Conservation (phyloP, 1,140 invertebrate genomes). For the Saxidomus purpurata region DNA sequence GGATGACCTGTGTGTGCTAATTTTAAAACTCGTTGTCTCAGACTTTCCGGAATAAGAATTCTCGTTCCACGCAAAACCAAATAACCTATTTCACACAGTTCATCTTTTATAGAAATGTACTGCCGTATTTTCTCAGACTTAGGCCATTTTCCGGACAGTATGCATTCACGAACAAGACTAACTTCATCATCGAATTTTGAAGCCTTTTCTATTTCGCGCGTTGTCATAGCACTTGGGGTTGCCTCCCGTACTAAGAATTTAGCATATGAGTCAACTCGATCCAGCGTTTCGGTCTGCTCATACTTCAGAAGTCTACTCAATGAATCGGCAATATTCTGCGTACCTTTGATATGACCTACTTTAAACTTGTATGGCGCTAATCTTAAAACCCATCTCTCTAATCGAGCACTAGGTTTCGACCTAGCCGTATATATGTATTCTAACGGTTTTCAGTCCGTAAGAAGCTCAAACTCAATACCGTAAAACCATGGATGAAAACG, state of each 20-base stretch:
- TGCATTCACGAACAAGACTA: constrained; percentile 8
- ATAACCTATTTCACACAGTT: constrained; percentile 68
- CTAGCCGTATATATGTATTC: background rate
- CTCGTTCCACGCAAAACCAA: constrained; percentile 64
- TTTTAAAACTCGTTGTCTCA: constrained; percentile 52
- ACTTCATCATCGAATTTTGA: constrained; percentile 55
- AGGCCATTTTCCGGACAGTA: background rate
- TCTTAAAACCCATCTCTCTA: constrained; percentile 66
- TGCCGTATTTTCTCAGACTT: background rate
- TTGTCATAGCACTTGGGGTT: constrained; percentile 52
- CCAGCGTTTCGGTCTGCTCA: background rate
- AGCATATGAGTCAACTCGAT: background rate
- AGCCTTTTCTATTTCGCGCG: constrained; percentile 50
- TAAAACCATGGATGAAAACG: constrained; percentile 85
- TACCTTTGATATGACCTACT: constrained; percentile 26
- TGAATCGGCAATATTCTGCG: constrained; percentile 41
- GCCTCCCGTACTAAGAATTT: background rate
- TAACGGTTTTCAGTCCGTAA: constrained; percentile 80
- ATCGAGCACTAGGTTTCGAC: constrained; percentile 26
- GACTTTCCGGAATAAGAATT: constrained; percentile 44
- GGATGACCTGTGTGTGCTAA: constrained; percentile 66
- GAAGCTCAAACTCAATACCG: constrained; percentile 74
- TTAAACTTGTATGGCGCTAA: constrained; percentile 53
- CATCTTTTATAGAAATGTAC: constrained; percentile 57
- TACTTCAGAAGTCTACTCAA: background rate